Conservation (phyloP, 2,113 vertebrate species). For the Peromyscus californicus region DNA sequence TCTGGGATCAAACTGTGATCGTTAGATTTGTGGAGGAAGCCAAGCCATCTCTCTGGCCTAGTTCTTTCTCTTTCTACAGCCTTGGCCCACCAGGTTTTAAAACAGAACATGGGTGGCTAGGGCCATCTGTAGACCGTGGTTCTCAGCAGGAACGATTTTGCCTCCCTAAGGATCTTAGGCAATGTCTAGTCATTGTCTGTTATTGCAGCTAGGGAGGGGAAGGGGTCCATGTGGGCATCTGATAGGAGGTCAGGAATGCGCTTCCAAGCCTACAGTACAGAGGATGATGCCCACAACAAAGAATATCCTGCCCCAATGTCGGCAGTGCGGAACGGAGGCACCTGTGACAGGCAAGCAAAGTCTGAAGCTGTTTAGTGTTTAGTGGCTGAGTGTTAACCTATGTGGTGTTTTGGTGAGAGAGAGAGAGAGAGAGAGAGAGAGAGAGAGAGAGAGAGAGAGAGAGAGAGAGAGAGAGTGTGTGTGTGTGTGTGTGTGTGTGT, state of each 20-base stretch:
- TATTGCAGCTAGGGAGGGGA: neutral
- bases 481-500: neutral
- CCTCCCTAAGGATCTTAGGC: neutral
- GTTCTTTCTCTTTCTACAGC: neutral
- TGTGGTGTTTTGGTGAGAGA: fast-evolving
- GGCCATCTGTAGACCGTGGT: neutral
- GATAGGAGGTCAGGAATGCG: too few relatives aligned
- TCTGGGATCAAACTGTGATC: neutral
- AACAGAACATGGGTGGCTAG: neutral
- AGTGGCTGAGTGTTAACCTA: neutral
- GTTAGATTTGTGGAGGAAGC: neutral
- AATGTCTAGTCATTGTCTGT: neutral
- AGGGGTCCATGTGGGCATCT: neutral
- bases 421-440: too few relatives aligned
- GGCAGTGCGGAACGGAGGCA: neutral
- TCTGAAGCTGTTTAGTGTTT: neutral
- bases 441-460: too few relatives aligned
- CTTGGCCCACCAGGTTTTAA: neutral
- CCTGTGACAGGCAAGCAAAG: neutral
- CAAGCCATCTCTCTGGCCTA: neutral
- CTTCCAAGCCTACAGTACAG: neutral
- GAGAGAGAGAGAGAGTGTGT: too few relatives aligned
- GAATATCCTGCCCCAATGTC: neutral
- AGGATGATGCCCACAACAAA: neutral
- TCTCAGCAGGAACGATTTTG: neutral